Base-by-base conservation (phyloP, 2,113 vertebrate genomes). In the Cephalopterus ornatus region DNA sequence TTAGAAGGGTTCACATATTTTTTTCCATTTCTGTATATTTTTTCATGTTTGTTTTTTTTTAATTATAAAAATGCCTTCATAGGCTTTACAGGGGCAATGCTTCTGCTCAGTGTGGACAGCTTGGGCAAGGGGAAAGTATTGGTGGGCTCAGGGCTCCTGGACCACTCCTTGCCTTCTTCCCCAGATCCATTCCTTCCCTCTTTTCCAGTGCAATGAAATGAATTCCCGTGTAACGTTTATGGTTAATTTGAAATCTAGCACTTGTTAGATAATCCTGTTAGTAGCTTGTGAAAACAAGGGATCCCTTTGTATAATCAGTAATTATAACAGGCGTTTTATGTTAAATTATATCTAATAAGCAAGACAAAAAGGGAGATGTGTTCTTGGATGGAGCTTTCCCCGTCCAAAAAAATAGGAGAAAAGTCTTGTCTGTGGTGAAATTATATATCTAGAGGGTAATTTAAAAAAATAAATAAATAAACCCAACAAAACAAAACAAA, bases 231-330 rank as follows among this genome's bases (percentile, higher is more conserved):
- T 93, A 77, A 88, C 79, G 88, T 96, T 91, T 95, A 93, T 96
- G 95, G 93, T 95, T 98, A 95, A 97, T 97, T 98, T 97, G 95
- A 95, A 97, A 95, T 90, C 97, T 32, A 91, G 84, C 97, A 80
- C 89, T 95, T 92, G 96, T 95, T 93, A 93, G 88, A 85, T 97
- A 97, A 98, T 97, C 97, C 97, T 95, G 97, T 98, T 98, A 97
- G 96, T 89, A 92, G 93, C 95, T 88, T 76, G 95, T 68, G 17
- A 97, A 98, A 97, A 97, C 92, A 95, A 97, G 90, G 79, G 82
- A 82, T 77, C 78, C 76, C 91, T 85, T 85, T 59, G 87, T 93
- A 75, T 65, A 81, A 47, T 86, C 94, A 17, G 73, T 72, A 49
- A 91, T 83, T 97, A 91, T 95, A 97, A 97, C 85, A 95, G 81